Percentiles rank a stretch among this genome's conserved stretches.
phyloP scores from a whole-genome alignment of 2,888 invertebrate species.

The Caenorhabditis sp. region DNA sequence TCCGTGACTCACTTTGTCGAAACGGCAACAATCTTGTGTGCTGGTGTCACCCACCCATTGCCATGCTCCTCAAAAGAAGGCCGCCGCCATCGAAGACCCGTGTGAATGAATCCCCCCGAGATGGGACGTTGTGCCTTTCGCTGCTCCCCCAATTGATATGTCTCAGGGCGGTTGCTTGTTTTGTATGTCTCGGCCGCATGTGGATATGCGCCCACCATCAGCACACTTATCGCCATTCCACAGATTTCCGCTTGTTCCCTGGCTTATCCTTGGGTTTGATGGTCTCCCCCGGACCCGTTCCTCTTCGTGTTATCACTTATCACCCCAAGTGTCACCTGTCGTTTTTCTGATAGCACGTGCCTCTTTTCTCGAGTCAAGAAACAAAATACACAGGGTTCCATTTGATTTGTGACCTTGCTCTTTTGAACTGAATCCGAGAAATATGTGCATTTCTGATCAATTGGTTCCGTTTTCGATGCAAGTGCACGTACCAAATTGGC shows the following conservation, averaged over 20 bases:
- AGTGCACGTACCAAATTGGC: conserved; percentile 1
- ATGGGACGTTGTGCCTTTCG: conserved; percentile 28
- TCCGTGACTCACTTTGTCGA: conserved; percentile 9
- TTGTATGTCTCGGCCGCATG: conserved; percentile 8
- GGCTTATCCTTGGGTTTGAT: background rate
- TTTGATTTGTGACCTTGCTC: conserved; percentile 3
- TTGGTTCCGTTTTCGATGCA: background rate
- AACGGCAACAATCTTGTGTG: conserved; percentile 49
- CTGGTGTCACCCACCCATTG: conserved; percentile 53
- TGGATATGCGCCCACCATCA: conserved; percentile 16
- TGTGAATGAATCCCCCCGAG: conserved; percentile 53
- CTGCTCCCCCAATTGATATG: conserved; percentile 48
- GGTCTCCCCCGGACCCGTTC: conserved; percentile 8
- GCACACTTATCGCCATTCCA: conserved; percentile 18
- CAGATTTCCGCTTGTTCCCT: background rate
- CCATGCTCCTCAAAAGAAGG: conserved; percentile 29
- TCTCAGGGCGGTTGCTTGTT: conserved; percentile 48
- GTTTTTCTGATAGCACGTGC: background rate
- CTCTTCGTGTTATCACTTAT: background rate
- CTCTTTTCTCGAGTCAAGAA: background rate
- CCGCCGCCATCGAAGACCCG: conserved; percentile 44
- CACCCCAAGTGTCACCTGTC: conserved; percentile 3
- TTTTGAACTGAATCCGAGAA: conserved; percentile 8
- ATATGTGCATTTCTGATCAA: conserved; percentile 34
- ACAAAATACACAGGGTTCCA: background rate